These are phyloP conservation scores for Ceuthmochares aereus DNA, from an alignment of 2,113 vertebrate genomes.

Conservation along the genomic window DNA sequence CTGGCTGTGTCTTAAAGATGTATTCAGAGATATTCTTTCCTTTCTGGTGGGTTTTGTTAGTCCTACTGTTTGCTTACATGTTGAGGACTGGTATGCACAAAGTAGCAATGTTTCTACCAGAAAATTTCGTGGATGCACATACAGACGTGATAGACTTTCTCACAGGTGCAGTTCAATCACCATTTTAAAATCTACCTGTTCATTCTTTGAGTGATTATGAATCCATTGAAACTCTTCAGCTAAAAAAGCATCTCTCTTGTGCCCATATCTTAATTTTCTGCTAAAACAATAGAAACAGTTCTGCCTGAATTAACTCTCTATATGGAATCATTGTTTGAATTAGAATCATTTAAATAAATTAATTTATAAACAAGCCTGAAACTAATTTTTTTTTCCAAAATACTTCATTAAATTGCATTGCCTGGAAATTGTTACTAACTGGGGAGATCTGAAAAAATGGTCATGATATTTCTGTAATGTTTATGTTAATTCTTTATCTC, in stretches of 20 bases:
- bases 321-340: not conserved
- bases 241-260: not conserved
- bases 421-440: not conserved
- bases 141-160: not conserved
- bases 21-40: not conserved
- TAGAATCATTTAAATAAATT: not conserved
- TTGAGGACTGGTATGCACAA: not conserved
- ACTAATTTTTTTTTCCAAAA: not conserved
- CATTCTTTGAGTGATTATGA: not conserved
- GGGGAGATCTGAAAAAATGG: not conserved
- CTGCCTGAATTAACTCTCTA: not conserved
- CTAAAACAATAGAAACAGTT: not conserved
- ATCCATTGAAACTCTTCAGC: not conserved
- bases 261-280: not conserved
- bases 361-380: not conserved
- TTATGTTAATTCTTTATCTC: not conserved
- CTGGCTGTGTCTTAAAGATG: not conserved
- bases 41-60: not conserved
- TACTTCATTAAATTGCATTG: not conserved
- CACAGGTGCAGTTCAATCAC: not conserved
- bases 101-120: not conserved
- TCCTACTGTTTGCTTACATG: not conserved
- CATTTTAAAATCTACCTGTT: not conserved
- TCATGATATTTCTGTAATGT: not conserved
- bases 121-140: not conserved